These are phyloP conservation scores for Coelogynopora nodosa DNA, from an alignment of 2,888 invertebrate genomes.

Conservation along the genomic window DNA sequence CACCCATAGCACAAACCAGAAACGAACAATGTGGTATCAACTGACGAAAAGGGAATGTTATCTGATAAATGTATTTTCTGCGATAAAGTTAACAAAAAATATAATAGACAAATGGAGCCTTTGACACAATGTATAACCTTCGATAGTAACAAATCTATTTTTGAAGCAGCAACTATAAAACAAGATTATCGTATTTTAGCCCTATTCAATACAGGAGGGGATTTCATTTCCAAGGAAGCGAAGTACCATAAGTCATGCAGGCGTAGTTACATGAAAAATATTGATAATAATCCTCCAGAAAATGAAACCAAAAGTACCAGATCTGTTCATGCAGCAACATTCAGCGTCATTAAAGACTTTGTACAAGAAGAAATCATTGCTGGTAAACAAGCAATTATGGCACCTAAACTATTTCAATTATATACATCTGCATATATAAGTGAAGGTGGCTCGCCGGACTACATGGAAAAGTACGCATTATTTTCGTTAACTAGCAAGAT, in stretches of 20 bases:
- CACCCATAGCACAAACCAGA: neutral
- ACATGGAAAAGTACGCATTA: neutral
- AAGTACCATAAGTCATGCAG: constrained; percentile 9
- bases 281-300: neutral
- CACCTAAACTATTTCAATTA: neutral
- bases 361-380: neutral
- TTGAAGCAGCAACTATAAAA: constrained; percentile 6
- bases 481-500: neutral
- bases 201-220: neutral
- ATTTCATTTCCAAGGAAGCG: constrained; percentile 1
- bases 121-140: neutral
- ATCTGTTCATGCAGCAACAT: neutral
- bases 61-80: neutral
- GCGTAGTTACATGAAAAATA: neutral
- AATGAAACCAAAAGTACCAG: neutral
- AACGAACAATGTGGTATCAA: neutral
- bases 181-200: neutral
- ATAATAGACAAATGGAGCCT: constrained; percentile 1
- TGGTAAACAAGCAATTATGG: neutral
- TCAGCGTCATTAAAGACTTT: neutral
- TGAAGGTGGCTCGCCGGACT: neutral
- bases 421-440: neutral
- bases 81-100: neutral
- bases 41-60: neutral
- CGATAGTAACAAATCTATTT: neutral